These are phyloP conservation scores for Atta texana DNA, from an alignment of 1,140 invertebrate genomes.

Conservation along the genomic window DNA sequence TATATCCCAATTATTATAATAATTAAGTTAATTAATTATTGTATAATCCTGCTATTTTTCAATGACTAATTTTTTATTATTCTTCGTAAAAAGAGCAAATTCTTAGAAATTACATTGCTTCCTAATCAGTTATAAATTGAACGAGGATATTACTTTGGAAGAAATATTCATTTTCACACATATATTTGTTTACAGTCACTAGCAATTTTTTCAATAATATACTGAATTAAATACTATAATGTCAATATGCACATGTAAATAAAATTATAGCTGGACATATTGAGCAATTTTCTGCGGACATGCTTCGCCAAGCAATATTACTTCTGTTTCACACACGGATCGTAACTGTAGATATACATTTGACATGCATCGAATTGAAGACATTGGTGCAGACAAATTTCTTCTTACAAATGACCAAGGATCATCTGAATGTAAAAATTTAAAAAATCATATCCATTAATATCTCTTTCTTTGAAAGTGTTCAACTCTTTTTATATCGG, in stretches of 20 bases:
- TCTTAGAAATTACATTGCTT: background rate
- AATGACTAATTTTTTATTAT: background rate
- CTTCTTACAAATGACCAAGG: background rate
- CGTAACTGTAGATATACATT: slow-evolving; percentile 5
- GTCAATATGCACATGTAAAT: slow-evolving; percentile 1
- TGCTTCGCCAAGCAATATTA: background rate
- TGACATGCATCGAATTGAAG: slow-evolving; percentile 26
- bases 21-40: slow-evolving; percentile 9
- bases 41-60: background rate
- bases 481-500: background rate
- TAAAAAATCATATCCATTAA: background rate
- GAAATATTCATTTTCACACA: background rate
- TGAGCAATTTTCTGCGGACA: background rate
- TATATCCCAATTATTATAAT: background rate
- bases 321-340: background rate
- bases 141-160: background rate
- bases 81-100: background rate
- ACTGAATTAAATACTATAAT: background rate
- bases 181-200: background rate
- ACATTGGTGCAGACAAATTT: background rate
- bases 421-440: background rate
- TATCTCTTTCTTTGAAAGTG: background rate
- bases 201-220: background rate
- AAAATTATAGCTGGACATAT: background rate
- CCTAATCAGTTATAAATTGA: background rate